phyloP scores from a whole-genome alignment of 2,797 vertebrate genomes.

The Hapalemur alaotrensis region DNA sequence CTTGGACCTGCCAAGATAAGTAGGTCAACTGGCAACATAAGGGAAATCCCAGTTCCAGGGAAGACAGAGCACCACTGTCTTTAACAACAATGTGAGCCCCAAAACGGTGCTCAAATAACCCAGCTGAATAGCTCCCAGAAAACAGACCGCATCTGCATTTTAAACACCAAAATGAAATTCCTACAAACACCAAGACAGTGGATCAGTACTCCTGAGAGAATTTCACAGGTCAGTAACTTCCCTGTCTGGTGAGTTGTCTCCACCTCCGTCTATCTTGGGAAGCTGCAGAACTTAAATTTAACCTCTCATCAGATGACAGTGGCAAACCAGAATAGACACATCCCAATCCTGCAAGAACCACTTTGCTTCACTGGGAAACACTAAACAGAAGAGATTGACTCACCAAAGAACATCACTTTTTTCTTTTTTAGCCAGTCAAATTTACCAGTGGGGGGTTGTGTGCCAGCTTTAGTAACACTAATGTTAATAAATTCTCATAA shows the following conservation, averaged over 20 bases:
- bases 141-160: not conserved
- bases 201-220: not conserved
- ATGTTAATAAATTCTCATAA: too few relatives aligned
- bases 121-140: not conserved
- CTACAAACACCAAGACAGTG: not conserved
- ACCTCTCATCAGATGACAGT: conserved; percentile 42
- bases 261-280: conserved; percentile 20
- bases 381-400: not conserved
- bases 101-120: not conserved
- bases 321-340: not conserved
- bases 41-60: not conserved
- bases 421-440: too few relatives aligned
- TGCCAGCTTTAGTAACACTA: too few relatives aligned
- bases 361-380: not conserved
- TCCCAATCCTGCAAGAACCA: not conserved
- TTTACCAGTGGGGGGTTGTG: too few relatives aligned
- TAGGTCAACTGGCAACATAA: not conserved
- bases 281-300: conserved; percentile 20
- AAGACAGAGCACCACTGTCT: not conserved
- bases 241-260: not conserved
- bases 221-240: conserved; percentile 9
- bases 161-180: conserved; percentile 5
- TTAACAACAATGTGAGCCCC: not conserved
- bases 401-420: not conserved
- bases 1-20: not conserved